phyloP scores from a whole-genome alignment of 37 sponge, comb jelly and placozoan genomes.

The Dysidea cf. avara region DNA sequence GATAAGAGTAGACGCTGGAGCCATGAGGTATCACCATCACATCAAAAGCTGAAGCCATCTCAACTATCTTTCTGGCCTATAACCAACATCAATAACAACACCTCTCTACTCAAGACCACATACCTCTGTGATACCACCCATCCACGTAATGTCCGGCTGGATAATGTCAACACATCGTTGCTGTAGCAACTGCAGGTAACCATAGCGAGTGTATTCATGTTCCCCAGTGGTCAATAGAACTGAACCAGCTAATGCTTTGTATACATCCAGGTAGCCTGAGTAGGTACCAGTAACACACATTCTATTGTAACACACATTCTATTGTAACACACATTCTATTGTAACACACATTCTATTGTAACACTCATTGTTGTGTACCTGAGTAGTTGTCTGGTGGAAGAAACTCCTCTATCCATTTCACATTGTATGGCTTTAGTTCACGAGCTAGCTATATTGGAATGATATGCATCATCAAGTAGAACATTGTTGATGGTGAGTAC shows the following conservation, averaged over 20 bases:
- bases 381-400: conserved; percentile 82
- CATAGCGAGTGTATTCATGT: conserved; percentile 88
- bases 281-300: no score
- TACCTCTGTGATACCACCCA: conserved; percentile 89
- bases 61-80: conserved; percentile 66
- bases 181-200: conserved; percentile 65
- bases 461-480: not conserved
- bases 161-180: conserved; percentile 70
- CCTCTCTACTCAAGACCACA: conserved; percentile 4
- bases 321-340: no score
- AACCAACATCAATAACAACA: not conserved
- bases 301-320: no score
- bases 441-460: conserved; percentile 47
- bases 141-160: conserved; percentile 90
- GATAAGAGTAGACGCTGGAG: conserved; percentile 88
- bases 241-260: conserved; percentile 43
- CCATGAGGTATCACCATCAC: conserved; percentile 84
- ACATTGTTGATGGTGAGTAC: conserved; percentile 12
- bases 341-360: no score
- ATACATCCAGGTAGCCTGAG: conserved; percentile 58
- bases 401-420: conserved; percentile 89
- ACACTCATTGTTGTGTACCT: no score
- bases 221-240: conserved; percentile 82
- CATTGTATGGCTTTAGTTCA: conserved; percentile 45
- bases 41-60: conserved; percentile 79